These are phyloP conservation scores for Spodoptera exigua DNA, from an alignment of 2,888 invertebrate genomes.

Conservation along the genomic window DNA sequence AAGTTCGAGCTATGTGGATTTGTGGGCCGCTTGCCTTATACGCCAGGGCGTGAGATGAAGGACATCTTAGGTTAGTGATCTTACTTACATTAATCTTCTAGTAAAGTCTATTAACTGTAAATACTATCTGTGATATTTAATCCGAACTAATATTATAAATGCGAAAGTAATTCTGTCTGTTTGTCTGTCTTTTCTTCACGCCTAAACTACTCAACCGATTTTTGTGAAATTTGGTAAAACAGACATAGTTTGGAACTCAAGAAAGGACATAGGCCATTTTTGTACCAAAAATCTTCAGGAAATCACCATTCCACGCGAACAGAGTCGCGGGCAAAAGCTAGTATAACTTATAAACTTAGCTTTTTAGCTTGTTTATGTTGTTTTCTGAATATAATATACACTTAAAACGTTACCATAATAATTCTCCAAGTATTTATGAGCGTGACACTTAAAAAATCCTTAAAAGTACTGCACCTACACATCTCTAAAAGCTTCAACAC, in stretches of 20 bases:
- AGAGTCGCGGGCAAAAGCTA: no score
- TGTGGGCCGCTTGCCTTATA: conserved; percentile 49
- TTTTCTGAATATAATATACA: not conserved
- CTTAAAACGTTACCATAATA: not conserved
- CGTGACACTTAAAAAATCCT: conserved; percentile 43
- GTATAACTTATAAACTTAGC: no score
- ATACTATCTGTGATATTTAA: not conserved
- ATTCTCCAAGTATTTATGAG: conserved; percentile 2
- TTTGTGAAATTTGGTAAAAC: no score
- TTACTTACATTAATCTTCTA: conserved; percentile 6
- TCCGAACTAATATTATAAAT: no score
- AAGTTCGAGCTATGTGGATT: conserved; percentile 49
- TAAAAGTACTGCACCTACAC: conserved; percentile 46
- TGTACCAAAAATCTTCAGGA: no score
- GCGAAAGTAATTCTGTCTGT: no score
- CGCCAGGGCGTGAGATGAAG: conserved; percentile 33
- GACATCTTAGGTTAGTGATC: conserved; percentile 12
- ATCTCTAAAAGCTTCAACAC: conserved; percentile 69
- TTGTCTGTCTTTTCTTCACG: no score
- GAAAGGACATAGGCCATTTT: no score
- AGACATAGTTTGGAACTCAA: no score
- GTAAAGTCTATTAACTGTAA: not conserved
- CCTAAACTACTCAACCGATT: no score
- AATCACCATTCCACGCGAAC: no score
- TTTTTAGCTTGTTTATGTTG: no score